Conservation (phyloP, 2,113 vertebrate species). For the Erythrolamprus reginae region DNA sequence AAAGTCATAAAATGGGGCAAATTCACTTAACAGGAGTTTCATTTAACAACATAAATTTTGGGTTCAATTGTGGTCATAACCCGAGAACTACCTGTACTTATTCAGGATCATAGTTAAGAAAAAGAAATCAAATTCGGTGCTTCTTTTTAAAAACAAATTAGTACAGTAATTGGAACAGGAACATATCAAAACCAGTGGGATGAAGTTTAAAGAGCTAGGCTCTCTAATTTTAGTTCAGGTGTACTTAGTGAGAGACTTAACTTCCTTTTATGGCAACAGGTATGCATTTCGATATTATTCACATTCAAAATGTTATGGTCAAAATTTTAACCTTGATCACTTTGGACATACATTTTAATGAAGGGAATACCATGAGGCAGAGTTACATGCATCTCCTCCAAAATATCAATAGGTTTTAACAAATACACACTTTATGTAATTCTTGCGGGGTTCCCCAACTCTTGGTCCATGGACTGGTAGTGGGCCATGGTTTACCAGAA, state of each 20-base stretch:
- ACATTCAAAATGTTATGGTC: background rate
- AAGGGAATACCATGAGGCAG: background rate
- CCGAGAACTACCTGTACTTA: too few relatives aligned
- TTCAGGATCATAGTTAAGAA: background rate
- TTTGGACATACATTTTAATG: background rate
- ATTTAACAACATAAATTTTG: too few relatives aligned
- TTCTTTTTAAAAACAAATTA: background rate
- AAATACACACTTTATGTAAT: background rate
- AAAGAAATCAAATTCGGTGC: background rate
- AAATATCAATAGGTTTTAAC: background rate
- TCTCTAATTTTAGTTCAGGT: background rate
- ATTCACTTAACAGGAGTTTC: too few relatives aligned
- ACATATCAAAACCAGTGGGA: background rate
- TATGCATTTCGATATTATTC: background rate
- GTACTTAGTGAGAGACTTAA: background rate
- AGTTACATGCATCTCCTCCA: background rate
- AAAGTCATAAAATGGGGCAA: too few relatives aligned
- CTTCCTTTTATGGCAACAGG: background rate
- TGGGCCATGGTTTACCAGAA: too few relatives aligned
- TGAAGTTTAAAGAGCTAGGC: background rate
- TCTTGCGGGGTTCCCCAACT: too few relatives aligned
- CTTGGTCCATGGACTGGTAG: accelerated
- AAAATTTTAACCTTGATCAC: background rate
- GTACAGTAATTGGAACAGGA: background rate
- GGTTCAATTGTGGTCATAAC: too few relatives aligned